Evolutionary conservation across 1,140 invertebrate genomes (phyloP).

Genomic region (Lanistes nyassanus): DNA sequence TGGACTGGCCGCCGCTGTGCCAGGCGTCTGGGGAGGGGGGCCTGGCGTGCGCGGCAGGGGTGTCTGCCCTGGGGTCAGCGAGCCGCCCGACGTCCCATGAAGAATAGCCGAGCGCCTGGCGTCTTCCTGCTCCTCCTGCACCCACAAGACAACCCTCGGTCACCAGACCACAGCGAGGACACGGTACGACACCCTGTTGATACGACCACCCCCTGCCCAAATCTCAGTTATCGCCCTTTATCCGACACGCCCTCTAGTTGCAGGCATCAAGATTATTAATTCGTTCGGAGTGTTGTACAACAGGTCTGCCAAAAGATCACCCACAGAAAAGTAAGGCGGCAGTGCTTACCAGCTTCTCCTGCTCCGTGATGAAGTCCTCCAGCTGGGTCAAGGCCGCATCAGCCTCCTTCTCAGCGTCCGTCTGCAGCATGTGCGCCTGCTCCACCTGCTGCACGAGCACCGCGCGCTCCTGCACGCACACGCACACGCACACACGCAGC

Average conservation of each 20-base stretch:
- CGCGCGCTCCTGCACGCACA: constrained; percentile 55
- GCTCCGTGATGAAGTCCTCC: constrained; percentile 65
- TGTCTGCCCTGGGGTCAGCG: not conserved
- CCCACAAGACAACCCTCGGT: no score
- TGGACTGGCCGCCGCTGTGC: not conserved
- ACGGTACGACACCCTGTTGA: no score
- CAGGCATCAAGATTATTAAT: no score
- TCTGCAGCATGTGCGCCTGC: constrained; percentile 59
- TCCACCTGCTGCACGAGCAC: constrained; percentile 61
- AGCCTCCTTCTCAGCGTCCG: constrained; percentile 63
- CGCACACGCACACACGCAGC: no score
- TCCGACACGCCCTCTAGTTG: no score
- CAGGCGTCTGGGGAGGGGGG: not conserved
- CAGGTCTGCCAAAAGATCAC: not conserved
- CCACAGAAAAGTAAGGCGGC: not conserved
- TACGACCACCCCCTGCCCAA: no score
- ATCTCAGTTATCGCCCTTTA: no score
- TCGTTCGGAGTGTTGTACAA: no score
- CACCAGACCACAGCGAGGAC: no score
- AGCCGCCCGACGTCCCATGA: not conserved
- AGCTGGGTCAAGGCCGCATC: constrained; percentile 61
- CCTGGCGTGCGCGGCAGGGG: not conserved
- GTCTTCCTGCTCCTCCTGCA: constrained; percentile 26
- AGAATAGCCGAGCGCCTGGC: not conserved
- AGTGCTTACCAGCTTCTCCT: constrained; percentile 61